Conservation (phyloP, 2,888 invertebrate species). For the Nysson spinosus region DNA sequence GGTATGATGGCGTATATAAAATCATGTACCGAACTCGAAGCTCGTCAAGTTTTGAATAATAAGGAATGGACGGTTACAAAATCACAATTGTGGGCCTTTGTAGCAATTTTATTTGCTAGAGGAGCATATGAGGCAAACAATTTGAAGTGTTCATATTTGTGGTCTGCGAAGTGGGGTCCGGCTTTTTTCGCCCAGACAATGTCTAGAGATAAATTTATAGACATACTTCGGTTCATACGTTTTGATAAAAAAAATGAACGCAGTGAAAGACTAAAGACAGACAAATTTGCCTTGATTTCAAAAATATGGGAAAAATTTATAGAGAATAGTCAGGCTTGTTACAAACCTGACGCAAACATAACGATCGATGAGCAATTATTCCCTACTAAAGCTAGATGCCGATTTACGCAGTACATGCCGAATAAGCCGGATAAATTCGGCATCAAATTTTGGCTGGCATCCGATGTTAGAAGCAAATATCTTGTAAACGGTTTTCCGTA, state of each 20-base stretch:
- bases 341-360: slow-evolving; percentile 14
- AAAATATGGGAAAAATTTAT: slow-evolving; percentile 29
- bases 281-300: slow-evolving; percentile 39
- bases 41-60: no score
- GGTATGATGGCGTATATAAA: slow-evolving; percentile 19
- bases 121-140: slow-evolving; percentile 23
- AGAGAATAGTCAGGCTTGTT: slow-evolving; percentile 24
- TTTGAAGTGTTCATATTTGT: slow-evolving; percentile 11
- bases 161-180: no score
- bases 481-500: no score
- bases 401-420: slow-evolving; percentile 10
- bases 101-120: slow-evolving; percentile 23
- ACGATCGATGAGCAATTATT: slow-evolving; percentile 56
- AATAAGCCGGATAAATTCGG: no score
- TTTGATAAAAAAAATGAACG: slow-evolving; percentile 33
- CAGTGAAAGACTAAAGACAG: slow-evolving; percentile 12
- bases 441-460: no score
- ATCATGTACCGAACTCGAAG: slow-evolving; percentile 28
- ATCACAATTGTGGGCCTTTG: no score
- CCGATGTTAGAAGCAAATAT: no score
- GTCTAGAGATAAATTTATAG: slow-evolving; percentile 48
- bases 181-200: slow-evolving; percentile 36
- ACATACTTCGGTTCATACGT: slow-evolving; percentile 24
- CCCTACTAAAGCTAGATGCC: slow-evolving; percentile 44
- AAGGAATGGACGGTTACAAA: no score